Conservation (phyloP, 2,797 vertebrate genomes). For the Heteromormyrus szaboi region DNA sequence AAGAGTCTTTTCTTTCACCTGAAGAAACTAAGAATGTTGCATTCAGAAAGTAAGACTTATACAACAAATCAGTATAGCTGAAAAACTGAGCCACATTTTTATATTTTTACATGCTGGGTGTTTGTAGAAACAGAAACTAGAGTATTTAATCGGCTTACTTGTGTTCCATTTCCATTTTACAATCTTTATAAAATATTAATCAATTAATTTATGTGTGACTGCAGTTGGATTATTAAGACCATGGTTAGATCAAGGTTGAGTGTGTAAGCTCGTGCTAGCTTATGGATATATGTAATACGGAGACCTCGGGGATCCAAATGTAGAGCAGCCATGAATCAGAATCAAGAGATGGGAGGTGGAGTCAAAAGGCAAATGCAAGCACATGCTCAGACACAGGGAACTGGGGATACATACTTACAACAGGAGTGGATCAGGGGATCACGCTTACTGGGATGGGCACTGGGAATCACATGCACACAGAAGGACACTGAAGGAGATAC, state of each 20-base stretch:
- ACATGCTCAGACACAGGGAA: background rate
- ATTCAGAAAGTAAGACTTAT: background rate
- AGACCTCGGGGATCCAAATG: background rate
- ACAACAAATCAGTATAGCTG: background rate
- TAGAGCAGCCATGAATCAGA: background rate
- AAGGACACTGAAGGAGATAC: background rate
- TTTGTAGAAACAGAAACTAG: background rate
- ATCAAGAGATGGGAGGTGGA: background rate
- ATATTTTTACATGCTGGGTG: background rate
- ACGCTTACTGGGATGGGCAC: background rate
- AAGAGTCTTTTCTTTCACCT: background rate
- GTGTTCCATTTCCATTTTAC: background rate
- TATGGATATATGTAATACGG: background rate
- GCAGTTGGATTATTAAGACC: background rate
- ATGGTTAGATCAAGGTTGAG: background rate
- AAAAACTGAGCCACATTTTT: background rate
- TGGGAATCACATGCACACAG: background rate
- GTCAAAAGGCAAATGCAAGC: background rate
- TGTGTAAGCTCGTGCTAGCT: background rate
- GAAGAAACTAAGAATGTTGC: background rate
- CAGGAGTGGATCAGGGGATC: background rate
- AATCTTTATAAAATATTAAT: background rate
- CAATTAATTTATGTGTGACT: background rate
- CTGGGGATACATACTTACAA: background rate
- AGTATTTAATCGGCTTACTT: background rate